Conservation (phyloP, 2,113 vertebrate species). For the Mustelus asterias region DNA sequence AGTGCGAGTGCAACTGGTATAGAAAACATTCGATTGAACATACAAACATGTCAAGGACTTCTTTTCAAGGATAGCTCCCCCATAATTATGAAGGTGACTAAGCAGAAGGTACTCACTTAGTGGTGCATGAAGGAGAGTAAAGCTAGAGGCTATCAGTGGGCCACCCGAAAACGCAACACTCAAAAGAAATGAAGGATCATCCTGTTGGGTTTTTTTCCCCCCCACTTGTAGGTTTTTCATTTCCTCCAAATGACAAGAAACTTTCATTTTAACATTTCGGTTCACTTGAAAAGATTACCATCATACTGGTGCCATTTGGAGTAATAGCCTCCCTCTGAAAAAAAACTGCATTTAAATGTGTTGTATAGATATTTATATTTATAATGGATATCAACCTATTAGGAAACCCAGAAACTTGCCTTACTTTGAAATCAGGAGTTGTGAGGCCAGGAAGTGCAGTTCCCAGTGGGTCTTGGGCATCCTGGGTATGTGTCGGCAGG, state of each 20-base stretch:
- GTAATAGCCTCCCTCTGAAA: neutral
- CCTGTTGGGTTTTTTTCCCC: neutral
- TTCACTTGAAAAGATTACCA: neutral
- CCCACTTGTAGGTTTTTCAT: neutral
- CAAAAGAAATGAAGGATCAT: neutral
- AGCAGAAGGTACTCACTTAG: neutral
- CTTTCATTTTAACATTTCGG: neutral
- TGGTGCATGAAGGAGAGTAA: neutral
- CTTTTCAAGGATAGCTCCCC: neutral
- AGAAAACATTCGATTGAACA: neutral
- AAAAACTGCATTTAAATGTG: too few relatives aligned
- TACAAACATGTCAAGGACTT: neutral
- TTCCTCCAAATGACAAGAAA: neutral
- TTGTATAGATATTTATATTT: too few relatives aligned
- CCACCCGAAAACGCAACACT: neutral
- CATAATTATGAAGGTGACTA: slow-evolving; percentile 21
- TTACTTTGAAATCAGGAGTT: too few relatives aligned
- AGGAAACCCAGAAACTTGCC: too few relatives aligned
- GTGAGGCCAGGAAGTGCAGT: too few relatives aligned
- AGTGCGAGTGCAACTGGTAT: neutral
- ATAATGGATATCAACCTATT: too few relatives aligned
- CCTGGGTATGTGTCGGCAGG: too few relatives aligned
- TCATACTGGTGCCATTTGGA: neutral
- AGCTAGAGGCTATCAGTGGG: neutral
- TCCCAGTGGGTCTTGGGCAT: too few relatives aligned